Evolutionary conservation across 2,113 vertebrate genomes (phyloP).

Genomic region (Tor tambroides): DNA sequence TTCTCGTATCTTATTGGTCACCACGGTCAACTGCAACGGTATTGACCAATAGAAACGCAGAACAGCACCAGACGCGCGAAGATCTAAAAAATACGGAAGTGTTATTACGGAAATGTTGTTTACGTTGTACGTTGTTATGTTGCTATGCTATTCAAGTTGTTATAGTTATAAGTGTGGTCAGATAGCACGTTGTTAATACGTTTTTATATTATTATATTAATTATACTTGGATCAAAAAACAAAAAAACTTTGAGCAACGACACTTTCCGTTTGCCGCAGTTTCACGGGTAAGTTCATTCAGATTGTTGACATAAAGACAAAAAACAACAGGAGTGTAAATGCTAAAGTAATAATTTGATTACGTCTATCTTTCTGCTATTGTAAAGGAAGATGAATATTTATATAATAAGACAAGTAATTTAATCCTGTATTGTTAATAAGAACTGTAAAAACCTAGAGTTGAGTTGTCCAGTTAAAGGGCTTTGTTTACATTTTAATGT

Average conservation of each 20-base stretch:
- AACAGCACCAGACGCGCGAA: constrained; percentile 62
- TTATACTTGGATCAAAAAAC: background rate
- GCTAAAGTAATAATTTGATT: background rate
- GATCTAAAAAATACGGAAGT: constrained; percentile 66
- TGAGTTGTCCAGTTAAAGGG: background rate
- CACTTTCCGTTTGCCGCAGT: background rate
- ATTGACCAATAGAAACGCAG: constrained; percentile 66
- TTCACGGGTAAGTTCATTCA: constrained; percentile 46
- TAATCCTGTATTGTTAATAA: background rate
- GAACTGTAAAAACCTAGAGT: background rate
- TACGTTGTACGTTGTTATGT: constrained; percentile 21
- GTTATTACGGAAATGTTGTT: background rate
- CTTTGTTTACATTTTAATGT: background rate
- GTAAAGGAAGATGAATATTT: background rate
- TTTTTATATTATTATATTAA: background rate
- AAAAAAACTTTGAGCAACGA: background rate
- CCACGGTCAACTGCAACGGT: too few species aligned
- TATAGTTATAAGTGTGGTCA: background rate
- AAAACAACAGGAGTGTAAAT: background rate
- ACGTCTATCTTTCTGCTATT: background rate
- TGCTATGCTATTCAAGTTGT: constrained; percentile 22
- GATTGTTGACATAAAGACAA: background rate
- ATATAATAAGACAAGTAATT: background rate
- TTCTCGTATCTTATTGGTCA: background rate
- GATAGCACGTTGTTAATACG: background rate